These are phyloP conservation scores for Caenorhabditis inopinata DNA, from an alignment of 1,140 invertebrate genomes.

Conservation along the genomic window DNA sequence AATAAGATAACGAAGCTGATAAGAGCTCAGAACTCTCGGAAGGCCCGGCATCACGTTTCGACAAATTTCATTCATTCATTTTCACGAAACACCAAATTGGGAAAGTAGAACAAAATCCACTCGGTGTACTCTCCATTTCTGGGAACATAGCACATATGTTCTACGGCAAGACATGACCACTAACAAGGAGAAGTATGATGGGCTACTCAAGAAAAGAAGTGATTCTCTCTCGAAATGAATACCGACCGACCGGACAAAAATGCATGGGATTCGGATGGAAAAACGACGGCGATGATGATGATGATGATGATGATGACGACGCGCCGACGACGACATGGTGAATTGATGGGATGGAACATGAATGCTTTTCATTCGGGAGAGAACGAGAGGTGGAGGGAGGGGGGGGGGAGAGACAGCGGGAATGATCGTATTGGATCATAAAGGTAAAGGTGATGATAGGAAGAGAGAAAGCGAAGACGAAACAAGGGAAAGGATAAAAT, in stretches of 20 bases:
- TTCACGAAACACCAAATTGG: too few relatives aligned
- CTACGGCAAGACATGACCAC: neutral
- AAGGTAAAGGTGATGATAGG: constrained; percentile 12
- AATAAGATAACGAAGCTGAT: too few relatives aligned
- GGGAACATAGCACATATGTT: neutral
- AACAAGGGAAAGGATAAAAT: too few relatives aligned
- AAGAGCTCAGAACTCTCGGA: too few relatives aligned
- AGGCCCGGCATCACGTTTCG: too few relatives aligned
- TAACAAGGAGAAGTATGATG: neutral
- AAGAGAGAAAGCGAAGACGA: too few relatives aligned
- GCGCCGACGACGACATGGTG: neutral
- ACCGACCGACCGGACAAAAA: neutral
- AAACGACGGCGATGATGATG: too few relatives aligned
- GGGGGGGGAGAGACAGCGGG: neutral
- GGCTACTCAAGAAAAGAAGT: neutral
- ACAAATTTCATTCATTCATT: too few relatives aligned
- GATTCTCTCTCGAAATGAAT: neutral
- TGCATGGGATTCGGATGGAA: neutral
- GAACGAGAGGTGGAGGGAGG: neutral
- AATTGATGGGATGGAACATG: constrained; percentile 25
- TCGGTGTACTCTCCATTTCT: too few relatives aligned
- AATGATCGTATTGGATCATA: constrained; percentile 1
- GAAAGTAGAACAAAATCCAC: too few relatives aligned
- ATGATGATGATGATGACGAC: neutral
- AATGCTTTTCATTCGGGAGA: neutral